Base-by-base conservation (phyloP, 2,888 invertebrate species). In the Dilophus febrilis region DNA sequence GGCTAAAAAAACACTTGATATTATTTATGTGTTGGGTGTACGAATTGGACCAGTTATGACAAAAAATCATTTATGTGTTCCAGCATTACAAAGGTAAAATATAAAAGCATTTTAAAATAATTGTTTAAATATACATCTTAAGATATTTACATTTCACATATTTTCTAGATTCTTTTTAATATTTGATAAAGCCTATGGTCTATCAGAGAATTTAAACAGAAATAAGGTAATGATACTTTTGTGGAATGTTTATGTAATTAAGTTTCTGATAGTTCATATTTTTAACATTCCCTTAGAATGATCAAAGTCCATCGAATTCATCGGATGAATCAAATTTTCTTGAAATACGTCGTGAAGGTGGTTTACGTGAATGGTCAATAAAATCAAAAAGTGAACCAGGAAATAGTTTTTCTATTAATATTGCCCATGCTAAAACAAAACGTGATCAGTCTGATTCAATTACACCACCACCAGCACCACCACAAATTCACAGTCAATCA, bases 11-110 rank as follows among this genome's bases (percentile, higher is more conserved):
- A 73, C 87, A 47, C 58, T 90, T 33, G 86, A 84, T 55, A 76
- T 83, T 1, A 60, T 91, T 42, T 82, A 86, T 54, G 74, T 80
- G n/a, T 58, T 86, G n/a, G 75, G 81, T 5, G 63, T 79, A 40
- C 66, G 85, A 30, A 68, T 85, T 38, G 85, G 84, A 0, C 73
- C 77, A 1, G 79, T 81, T 50, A 81, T 83, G 75, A 80, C 81
- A 1, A 69, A 77, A 44, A 72, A 73, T 42, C 78, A 83, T 50
- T 61, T 85, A 2, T 75, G 77, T 38, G 74, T 78, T 36, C 77
- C 81, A 2, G 71, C 77, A 1, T 53, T 79, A 28, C 73, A 76
- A 49, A 67, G 40, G 40, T 40, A 32, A 16, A 29, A 12, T 35
- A 19, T 19, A 8, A 22, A 35, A 35, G 22, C 22, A 22, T 22